Evolutionary conservation across 2,888 invertebrate species (phyloP).

Genomic region (Machimus atricapillus): DNA sequence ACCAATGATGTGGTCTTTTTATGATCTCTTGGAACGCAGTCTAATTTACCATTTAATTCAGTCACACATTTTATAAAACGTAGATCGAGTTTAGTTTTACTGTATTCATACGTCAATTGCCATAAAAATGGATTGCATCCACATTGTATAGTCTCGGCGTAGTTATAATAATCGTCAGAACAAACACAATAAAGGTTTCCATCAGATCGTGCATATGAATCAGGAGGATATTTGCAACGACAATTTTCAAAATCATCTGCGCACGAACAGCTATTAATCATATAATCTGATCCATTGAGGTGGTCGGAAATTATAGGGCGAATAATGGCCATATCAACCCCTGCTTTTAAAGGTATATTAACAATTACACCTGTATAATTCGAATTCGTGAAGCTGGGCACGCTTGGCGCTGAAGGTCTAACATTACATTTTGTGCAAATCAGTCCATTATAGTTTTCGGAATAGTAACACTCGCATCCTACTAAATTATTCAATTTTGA

Average conservation of each 20-base stretch:
- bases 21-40: neutral
- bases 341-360: neutral
- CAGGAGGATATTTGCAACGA: neutral
- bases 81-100: neutral
- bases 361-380: neutral
- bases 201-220: neutral
- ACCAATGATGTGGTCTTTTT: neutral
- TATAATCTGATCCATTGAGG: neutral
- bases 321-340: neutral
- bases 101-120: neutral
- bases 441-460: neutral
- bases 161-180: neutral
- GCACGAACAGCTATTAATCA: neutral
- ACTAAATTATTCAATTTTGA: neutral
- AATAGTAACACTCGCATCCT: neutral
- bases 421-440: neutral
- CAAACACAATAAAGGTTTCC: neutral
- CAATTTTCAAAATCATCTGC: neutral
- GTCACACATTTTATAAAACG: neutral
- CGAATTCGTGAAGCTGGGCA: neutral
- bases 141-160: neutral
- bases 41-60: neutral
- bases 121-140: neutral
- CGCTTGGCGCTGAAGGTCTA: neutral
- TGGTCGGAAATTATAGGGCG: neutral